These are phyloP conservation scores for Scomber colias DNA, from an alignment of 2,113 vertebrate species.

Conservation along the genomic window DNA sequence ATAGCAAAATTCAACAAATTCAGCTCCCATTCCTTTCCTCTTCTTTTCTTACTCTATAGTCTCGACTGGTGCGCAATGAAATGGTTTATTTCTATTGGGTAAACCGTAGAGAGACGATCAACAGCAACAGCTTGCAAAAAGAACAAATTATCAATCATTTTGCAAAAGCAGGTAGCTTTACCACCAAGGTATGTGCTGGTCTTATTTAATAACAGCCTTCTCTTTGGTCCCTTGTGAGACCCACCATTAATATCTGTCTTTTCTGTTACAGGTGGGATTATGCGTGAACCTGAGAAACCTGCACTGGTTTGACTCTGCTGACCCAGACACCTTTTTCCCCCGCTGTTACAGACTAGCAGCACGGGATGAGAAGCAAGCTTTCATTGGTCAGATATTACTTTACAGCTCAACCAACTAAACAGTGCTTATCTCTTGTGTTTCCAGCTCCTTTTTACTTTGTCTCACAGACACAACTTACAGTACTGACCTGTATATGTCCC, in stretches of 20 bases:
- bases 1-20: neutral
- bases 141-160: conserved; percentile 92
- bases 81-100: conserved; percentile 91
- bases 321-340: conserved; percentile 91
- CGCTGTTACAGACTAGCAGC: conserved; percentile 89
- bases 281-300: conserved; percentile 91
- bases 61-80: conserved; percentile 87
- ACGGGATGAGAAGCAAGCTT: conserved; percentile 87
- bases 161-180: conserved; percentile 83
- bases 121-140: conserved; percentile 82
- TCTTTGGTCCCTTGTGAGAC: neutral
- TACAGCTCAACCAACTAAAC: neutral
- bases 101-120: conserved; percentile 70
- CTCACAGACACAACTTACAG: neutral
- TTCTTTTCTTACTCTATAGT: conserved; percentile 76
- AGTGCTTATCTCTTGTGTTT: neutral
- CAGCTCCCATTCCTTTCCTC: neutral
- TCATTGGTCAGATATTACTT: conserved; percentile 87
- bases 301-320: conserved; percentile 88
- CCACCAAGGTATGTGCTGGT: conserved; percentile 86
- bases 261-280: conserved; percentile 85
- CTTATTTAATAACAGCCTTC: neutral
- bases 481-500: neutral
- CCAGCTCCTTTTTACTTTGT: neutral
- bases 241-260: neutral